These are phyloP conservation scores for Sturnira hondurensis DNA, from an alignment of 2,113 vertebrate species.

Conservation along the genomic window DNA sequence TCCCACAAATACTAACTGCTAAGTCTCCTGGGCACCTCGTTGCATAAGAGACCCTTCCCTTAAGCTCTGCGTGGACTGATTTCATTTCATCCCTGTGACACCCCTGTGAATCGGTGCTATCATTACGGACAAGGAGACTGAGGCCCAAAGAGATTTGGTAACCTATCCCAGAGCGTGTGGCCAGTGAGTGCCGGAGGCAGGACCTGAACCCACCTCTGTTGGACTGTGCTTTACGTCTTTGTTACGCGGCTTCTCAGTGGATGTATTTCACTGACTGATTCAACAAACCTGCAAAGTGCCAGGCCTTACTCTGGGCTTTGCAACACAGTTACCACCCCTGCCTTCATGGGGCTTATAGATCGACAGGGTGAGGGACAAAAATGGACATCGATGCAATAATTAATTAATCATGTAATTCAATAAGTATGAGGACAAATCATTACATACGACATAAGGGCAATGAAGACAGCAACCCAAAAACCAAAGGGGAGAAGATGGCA, in stretches of 20 bases:
- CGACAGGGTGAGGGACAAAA: background rate
- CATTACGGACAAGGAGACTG: background rate
- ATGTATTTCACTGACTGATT: background rate
- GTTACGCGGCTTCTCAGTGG: background rate
- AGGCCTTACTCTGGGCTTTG: background rate
- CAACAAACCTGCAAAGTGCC: background rate
- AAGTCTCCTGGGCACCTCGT: background rate
- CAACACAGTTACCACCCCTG: background rate
- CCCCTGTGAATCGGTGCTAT: background rate
- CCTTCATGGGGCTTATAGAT: background rate
- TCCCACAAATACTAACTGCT: background rate
- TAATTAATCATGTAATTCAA: background rate
- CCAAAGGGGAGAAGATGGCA: background rate
- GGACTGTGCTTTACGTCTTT: background rate
- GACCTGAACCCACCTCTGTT: background rate
- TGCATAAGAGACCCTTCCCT: background rate
- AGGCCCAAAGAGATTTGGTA: background rate
- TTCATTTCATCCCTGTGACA: background rate
- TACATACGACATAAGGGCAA: background rate
- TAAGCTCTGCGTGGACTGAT: background rate
- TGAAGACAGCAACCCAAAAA: background rate
- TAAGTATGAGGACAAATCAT: background rate
- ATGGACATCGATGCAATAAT: background rate
- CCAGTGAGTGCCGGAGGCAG: background rate
- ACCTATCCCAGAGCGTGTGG: background rate